phyloP scores from a whole-genome alignment of 1,140 invertebrate species.

The Magallana gigas region DNA sequence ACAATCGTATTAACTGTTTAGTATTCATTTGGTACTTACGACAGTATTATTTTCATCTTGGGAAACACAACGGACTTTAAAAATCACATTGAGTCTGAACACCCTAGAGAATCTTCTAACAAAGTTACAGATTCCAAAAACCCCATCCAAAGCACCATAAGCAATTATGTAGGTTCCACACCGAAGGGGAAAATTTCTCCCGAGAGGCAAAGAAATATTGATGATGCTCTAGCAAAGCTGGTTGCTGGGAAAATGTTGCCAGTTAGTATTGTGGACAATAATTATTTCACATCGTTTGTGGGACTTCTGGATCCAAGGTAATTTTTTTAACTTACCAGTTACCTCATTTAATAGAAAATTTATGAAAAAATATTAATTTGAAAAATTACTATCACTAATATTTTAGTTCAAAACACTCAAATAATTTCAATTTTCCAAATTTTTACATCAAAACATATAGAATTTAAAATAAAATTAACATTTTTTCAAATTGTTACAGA shows the following conservation, averaged over 20 bases:
- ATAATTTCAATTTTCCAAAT: no score
- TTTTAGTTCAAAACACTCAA: no score
- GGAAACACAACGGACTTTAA: conserved; percentile 39
- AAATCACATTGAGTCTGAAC: conserved; percentile 30
- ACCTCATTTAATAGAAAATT: neutral
- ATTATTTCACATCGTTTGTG: neutral
- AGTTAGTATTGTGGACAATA: conserved; percentile 2
- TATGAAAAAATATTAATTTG: no score
- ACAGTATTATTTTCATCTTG: neutral
- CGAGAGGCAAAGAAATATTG: neutral
- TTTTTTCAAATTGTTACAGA: neutral
- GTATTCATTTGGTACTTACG: neutral
- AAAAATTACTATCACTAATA: no score
- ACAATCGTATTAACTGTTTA: no score
- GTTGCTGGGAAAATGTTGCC: conserved; percentile 37
- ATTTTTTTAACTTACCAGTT: neutral
- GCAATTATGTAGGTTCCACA: neutral
- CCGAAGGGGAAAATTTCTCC: neutral
- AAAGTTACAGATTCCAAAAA: no score
- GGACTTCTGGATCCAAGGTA: conserved; percentile 35
- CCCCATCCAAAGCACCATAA: neutral
- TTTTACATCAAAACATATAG: no score
- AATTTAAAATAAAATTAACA: no score
- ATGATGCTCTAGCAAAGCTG: conserved; percentile 9
- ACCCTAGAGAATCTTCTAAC: neutral